Percentiles rank a stretch among this genome's conserved stretches.
Conservation (phyloP, 2,888 invertebrate species). For the Tetanocera ferruginea region DNA sequence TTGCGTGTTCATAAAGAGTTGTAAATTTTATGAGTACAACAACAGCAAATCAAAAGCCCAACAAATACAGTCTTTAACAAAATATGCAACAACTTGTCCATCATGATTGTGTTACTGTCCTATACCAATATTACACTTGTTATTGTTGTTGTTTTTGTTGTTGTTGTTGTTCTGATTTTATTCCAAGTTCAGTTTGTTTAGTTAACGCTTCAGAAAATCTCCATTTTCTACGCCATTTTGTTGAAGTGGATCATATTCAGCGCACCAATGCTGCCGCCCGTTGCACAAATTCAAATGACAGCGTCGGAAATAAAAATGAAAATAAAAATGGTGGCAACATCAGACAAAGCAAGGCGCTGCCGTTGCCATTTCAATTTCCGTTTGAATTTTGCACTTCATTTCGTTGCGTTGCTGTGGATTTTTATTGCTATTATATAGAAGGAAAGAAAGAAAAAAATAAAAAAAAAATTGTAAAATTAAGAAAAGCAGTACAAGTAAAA, state of each 20-base stretch:
- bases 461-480: conserved; percentile 1
- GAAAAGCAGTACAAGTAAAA: conserved; percentile 51
- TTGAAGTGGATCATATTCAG: background rate
- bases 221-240: conserved; percentile 15
- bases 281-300: conserved; percentile 26
- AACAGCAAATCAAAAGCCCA: no score
- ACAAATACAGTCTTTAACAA: no score
- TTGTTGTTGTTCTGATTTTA: background rate
- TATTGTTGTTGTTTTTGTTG: background rate
- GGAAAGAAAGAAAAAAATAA: background rate
- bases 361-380: conserved; percentile 64
- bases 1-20: no score
- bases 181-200: conserved; percentile 1
- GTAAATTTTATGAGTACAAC: no score
- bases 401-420: conserved; percentile 59
- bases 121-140: background rate
- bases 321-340: conserved; percentile 6
- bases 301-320: conserved; percentile 23
- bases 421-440: conserved; percentile 36
- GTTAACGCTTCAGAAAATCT: conserved; percentile 26
- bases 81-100: no score
- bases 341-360: background rate
- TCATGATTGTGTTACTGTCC: background rate
- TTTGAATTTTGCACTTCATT: conserved; percentile 65
- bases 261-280: background rate